Percentiles rank a stretch among this genome's conserved stretches.
Conservation (phyloP, 2,888 invertebrate genomes). For the Microdon myrmicae region DNA sequence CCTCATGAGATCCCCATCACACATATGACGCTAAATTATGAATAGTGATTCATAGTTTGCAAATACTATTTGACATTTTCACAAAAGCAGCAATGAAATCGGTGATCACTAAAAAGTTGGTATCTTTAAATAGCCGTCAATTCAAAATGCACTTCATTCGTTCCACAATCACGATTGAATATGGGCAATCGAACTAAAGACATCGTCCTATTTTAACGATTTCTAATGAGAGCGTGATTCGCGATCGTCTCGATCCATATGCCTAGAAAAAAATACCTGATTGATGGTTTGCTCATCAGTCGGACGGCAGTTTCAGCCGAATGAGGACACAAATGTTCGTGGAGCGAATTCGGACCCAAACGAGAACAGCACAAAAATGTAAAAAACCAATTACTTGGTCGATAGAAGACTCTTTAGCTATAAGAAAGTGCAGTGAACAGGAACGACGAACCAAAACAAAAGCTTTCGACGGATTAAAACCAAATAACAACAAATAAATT, state of each 20-base stretch:
- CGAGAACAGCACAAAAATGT: constrained; percentile 37
- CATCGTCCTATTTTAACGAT: constrained; percentile 20
- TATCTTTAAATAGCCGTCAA: no score
- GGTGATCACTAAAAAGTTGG: no score
- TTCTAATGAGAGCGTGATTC: background rate
- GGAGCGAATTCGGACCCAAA: constrained; percentile 14
- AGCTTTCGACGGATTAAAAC: no score
- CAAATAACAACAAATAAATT: no score
- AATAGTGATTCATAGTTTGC: no score
- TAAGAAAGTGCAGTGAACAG: constrained; percentile 35
- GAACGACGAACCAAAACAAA: constrained; percentile 10
- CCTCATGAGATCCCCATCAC: no score
- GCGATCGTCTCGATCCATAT: constrained; percentile 12
- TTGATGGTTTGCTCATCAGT: constrained; percentile 33
- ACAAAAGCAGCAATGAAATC: no score
- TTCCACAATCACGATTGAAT: no score
- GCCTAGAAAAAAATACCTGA: constrained; percentile 15
- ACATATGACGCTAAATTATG: no score
- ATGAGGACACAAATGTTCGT: constrained; percentile 45
- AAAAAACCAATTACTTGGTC: constrained; percentile 32
- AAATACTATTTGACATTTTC: no score
- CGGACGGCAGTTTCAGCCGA: constrained; percentile 38
- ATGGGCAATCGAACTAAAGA: no score
- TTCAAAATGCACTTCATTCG: no score
- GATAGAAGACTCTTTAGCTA: constrained; percentile 32